Percentiles rank a stretch among this genome's conserved stretches.
phyloP scores from a whole-genome alignment of 2,888 invertebrate genomes.

The Chelonus formosanus region DNA sequence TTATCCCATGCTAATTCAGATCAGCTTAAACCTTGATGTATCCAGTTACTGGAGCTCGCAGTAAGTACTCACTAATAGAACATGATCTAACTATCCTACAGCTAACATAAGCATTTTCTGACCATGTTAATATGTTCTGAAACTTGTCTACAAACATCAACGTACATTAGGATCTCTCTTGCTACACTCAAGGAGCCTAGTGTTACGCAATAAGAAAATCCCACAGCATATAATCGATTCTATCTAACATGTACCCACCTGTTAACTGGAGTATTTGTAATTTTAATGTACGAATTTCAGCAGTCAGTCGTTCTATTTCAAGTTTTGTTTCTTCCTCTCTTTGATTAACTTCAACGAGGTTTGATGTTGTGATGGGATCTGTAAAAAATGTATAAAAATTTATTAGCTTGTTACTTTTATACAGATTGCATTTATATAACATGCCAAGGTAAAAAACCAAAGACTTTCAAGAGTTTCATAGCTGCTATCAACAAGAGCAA shows the following conservation, averaged over 20 bases:
- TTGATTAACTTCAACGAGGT: constrained; percentile 67
- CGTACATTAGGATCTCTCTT: background rate
- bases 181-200: background rate
- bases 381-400: constrained; percentile 15
- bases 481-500: constrained; percentile 6
- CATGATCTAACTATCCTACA: background rate
- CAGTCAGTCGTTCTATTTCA: constrained; percentile 71
- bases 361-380: constrained; percentile 61
- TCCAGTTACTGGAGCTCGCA: constrained; percentile 14
- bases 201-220: background rate
- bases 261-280: constrained; percentile 70
- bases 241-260: constrained; percentile 54
- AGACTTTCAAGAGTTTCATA: background rate
- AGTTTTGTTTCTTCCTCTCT: constrained; percentile 71
- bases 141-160: background rate
- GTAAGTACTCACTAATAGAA: constrained; percentile 7
- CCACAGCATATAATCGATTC: background rate
- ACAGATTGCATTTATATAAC: background rate
- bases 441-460: background rate
- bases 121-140: background rate
- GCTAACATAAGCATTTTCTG: background rate
- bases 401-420: no score
- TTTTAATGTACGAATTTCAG: constrained; percentile 72
- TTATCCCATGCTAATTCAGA: constrained; percentile 17
- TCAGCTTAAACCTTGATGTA: constrained; percentile 11